Percentiles rank a stretch among this genome's conserved stretches.
Conservation (phyloP, 1,140 invertebrate genomes). For the Eubasilissa regina region DNA sequence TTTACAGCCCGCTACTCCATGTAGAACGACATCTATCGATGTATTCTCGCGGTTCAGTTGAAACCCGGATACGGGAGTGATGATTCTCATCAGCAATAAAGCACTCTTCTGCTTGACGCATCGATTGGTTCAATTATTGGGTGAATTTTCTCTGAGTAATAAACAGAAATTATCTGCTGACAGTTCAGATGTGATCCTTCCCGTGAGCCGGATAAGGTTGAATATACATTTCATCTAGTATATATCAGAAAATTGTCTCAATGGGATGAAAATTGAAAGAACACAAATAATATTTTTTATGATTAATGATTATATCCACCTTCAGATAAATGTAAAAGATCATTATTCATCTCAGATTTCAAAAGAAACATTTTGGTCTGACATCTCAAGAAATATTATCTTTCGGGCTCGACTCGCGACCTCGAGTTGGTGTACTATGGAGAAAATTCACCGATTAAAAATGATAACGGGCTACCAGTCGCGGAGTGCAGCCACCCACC, state of each 20-base stretch:
- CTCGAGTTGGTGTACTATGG: neutral
- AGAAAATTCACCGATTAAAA: conserved; percentile 27
- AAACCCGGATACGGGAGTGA: neutral
- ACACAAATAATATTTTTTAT: neutral
- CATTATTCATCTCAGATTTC: neutral
- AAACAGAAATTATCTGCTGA: too few relatives aligned
- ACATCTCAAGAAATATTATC: neutral
- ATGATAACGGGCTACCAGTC: neutral
- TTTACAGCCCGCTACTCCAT: neutral
- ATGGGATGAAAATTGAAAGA: neutral
- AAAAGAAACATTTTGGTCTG: neutral
- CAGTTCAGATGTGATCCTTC: too few relatives aligned
- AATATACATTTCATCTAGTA: too few relatives aligned
- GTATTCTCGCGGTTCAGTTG: neutral
- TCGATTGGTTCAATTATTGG: too few relatives aligned
- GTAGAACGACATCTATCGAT: too few relatives aligned
- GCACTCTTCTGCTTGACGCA: too few relatives aligned
- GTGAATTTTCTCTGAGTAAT: too few relatives aligned
- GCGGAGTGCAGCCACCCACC: neutral
- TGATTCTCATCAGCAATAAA: neutral
- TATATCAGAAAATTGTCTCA: too few relatives aligned
- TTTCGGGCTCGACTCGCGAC: too few relatives aligned
- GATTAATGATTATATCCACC: neutral
- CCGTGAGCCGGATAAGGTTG: too few relatives aligned
- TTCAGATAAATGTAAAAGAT: neutral